Evolutionary conservation across 2,113 vertebrate species (phyloP).

Genomic region (Ondatra zibethicus): DNA sequence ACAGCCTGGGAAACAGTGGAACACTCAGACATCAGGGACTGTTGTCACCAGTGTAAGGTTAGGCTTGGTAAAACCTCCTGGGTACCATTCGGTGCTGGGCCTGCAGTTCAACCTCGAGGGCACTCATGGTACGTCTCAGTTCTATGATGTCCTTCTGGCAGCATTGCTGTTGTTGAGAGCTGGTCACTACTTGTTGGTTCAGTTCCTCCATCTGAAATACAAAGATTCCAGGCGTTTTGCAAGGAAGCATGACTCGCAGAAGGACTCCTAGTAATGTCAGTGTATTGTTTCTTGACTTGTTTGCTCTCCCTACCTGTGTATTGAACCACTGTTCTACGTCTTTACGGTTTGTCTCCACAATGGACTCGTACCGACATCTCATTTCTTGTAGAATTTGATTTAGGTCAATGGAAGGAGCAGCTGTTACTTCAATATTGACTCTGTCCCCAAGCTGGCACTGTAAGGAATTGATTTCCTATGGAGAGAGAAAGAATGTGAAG

Average conservation of each 20-base stretch:
- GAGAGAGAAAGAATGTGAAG: not conserved
- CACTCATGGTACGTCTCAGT: conserved; percentile 85
- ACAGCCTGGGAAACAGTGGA: conserved; percentile 12
- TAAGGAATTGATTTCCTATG: conserved; percentile 79
- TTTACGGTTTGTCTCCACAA: conserved; percentile 78
- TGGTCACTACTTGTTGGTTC: conserved; percentile 82
- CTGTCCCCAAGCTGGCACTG: conserved; percentile 82
- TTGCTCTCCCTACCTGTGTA: conserved; percentile 70
- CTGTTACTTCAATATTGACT: conserved; percentile 82
- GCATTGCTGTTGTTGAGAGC: conserved; percentile 82
- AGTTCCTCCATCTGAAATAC: conserved; percentile 85
- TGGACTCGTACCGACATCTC: conserved; percentile 81
- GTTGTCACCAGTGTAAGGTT: not conserved
- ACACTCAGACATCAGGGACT: not conserved
- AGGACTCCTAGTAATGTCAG: not conserved
- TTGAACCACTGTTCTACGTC: conserved; percentile 84
- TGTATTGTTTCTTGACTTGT: not conserved
- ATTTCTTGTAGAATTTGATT: conserved; percentile 80
- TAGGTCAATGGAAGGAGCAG: conserved; percentile 78
- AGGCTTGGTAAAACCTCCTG: not conserved
- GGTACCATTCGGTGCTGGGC: conserved; percentile 87
- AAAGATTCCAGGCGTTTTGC: not conserved
- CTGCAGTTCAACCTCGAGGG: conserved; percentile 90
- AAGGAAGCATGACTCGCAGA: not conserved
- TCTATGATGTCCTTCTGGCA: conserved; percentile 86